Base-by-base conservation (phyloP, 1,140 invertebrate genomes). In the Drosophila arawakana region DNA sequence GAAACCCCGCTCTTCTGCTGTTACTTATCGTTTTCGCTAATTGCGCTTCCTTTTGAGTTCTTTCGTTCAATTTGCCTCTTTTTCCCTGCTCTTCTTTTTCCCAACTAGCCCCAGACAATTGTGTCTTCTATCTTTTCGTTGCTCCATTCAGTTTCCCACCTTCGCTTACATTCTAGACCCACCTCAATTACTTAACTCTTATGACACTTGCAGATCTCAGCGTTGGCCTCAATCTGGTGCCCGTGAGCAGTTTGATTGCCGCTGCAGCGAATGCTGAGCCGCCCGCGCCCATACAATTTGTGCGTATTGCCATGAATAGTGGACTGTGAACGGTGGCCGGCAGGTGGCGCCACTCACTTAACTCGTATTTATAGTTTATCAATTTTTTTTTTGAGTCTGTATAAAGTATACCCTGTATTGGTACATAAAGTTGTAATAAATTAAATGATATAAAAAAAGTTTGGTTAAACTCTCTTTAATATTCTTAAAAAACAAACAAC, bases 271-370 rank as follows among this genome's bases (percentile, higher is more conserved):
- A 79, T n/a, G 65, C 76, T 8, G 76, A 83, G 61, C 73, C 75
- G 15, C 89, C 90, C 11, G 80, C 79, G 21, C 90, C 90, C 7
- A 43, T 83, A 30, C 89, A 89, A 49, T 81, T 85, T 30, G 72
- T 91, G 13, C 84, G 90, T 25, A 65, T 66, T 52, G 85, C 84
- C 69, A 82, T 91, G 77, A 91, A 91, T 59, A 91, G 90, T 41
- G 89, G 84, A 13, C 77, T 91, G 25, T 86, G 57, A 80, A 62
- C 18, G 15, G 55, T 25, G 18, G 54, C 49, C 58, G 55, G 37
- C 68, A 77, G 65, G 41, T 61, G 67, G 72, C 66, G 72, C 65
- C 47, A 50, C 15, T 50, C 21, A 54, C 25, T 15, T 35, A 73
- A 59, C 39, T 34, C 11, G 41, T 61, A 43, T 55, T 43, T 57